Base-by-base conservation (phyloP, 2,797 vertebrate genomes). In the Hypotaenidia okinawae region DNA sequence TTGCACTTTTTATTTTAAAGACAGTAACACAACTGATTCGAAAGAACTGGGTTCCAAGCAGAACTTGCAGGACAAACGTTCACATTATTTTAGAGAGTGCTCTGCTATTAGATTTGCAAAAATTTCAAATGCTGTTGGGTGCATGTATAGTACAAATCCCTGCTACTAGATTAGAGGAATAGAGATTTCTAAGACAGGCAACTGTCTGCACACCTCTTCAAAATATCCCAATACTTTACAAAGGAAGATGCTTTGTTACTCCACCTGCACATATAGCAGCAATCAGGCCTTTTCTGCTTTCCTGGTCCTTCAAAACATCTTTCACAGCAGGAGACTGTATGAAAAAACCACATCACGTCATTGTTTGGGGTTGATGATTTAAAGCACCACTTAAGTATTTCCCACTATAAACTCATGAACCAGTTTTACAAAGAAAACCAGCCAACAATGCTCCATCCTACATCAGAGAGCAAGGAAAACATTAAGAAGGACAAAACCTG, bases 231-330 rank as follows among this genome's bases (percentile, higher is more conserved):
- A 10, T 35, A 17, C 39, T 30, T 47, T 37, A 64, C 8, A 76
- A 87, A 72, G n/a, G 27, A 47, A 54, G 47, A 54, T 0, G 1
- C 9, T 19, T 37, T 16, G 17, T 32, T 39, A 64, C 59, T n/a
- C 11, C 97, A 99, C 99, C 99, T 98, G 99, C 99, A 97, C 99
- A 99, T 97, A 99, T 99, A 94, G 99, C 99, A 52, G 99, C 99
- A 69, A 99, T 99, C 95, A 99, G 98, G 45, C 99, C 99, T 95
- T 99, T 99, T 94, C 98, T 98, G 97, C 95, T 97, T 87, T 99
- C 99, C 96, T 99, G 99, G 59, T 99, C 99, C 95, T 98, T 98
- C 96, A 99, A 96, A 90, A 99, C 92, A 55, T 99, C 98, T 94
- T 99, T 99, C 97, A 99, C 99, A 66, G 97, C 97, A 69, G 98